Evolutionary conservation across 1,140 invertebrate species (phyloP).

Genomic region (Hesperophylax magnus): DNA sequence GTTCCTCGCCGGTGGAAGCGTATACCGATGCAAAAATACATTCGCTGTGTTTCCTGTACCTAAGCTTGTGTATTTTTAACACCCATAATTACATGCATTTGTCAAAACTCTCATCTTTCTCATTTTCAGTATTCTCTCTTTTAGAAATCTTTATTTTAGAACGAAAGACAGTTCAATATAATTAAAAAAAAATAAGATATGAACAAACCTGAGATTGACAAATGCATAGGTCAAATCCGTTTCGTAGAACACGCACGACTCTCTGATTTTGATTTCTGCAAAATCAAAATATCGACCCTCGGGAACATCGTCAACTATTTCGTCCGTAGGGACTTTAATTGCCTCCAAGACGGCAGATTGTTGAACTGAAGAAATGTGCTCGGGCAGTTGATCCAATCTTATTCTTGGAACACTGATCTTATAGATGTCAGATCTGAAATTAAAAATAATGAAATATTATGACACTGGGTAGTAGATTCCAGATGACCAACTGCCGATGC

Average conservation of each 20-base stretch:
- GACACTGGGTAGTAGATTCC: too few relatives aligned
- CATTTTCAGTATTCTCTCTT: too few relatives aligned
- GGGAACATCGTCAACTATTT: constrained; percentile 18
- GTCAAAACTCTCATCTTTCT: too few relatives aligned
- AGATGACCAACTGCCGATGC: too few relatives aligned
- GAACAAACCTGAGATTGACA: constrained; percentile 72
- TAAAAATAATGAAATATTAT: too few relatives aligned
- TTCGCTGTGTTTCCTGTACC: too few relatives aligned
- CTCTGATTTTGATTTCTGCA: constrained; percentile 64
- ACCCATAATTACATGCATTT: too few relatives aligned
- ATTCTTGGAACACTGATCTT: constrained; percentile 63
- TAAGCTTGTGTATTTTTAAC: too few relatives aligned
- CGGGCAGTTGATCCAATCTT: constrained; percentile 59
- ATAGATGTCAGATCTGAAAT: constrained; percentile 63
- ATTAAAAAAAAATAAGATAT: background rate
- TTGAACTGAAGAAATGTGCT: constrained; percentile 53
- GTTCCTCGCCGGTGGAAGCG: too few relatives aligned
- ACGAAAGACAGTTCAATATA: too few relatives aligned
- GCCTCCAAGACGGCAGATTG: background rate
- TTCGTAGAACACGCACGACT: constrained; percentile 72
- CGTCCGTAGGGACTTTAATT: constrained; percentile 4
- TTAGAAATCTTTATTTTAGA: too few relatives aligned
- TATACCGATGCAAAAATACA: too few relatives aligned
- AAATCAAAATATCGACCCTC: constrained; percentile 69
- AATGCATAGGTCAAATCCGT: constrained; percentile 73